Base-by-base conservation (phyloP, 2,113 vertebrate species). In the Anguilla rostrata region DNA sequence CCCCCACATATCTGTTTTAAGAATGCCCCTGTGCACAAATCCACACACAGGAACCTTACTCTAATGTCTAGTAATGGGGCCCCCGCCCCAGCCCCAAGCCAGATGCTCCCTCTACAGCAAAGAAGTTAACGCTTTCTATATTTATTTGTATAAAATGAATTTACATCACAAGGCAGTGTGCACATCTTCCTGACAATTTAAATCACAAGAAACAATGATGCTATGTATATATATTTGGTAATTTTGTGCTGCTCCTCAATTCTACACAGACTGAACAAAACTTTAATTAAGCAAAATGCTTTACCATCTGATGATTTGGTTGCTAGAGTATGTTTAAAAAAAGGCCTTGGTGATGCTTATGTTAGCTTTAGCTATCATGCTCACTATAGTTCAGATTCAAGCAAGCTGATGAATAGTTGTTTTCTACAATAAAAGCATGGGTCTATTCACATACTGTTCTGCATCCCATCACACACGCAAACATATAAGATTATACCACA, bases 1-100 rank as follows among this genome's bases (percentile, higher is more conserved):
- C 83, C 41, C 56, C 26, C 29, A 46, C 46, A 2, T 75, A 40
- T 75, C 39, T 75, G 22, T 75, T 84, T 18, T 84, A n/a, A 75
- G 63, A 84, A 84, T 84, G 66, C 26, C 41, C 63, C 63, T 22
- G 40, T 78, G 39, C 5, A 75, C 39, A 84, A 26, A 84, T 7
- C n/a, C 71, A 57, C 71, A 57, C 41, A 43, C 34, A 46, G 18
- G 56, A 60, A 26, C 5, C 60, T 66, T 8, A 22, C 4, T 66
- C 22, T 66, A 20, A 66, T 0, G 5, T 0, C 18, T 66, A 66
- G 4, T 66, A 66, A 66, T 66, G 18, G 18, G 60, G n/a, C 71
- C 71, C 41, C 39, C 29, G 22, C 56, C 1, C 26, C 53, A 40
- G 40, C 56, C 39, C 34, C 71, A 63, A 20, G 56, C 29, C 43